Evolutionary conservation across 1,140 invertebrate species (phyloP).

Genomic region (Eubasilissa regina): DNA sequence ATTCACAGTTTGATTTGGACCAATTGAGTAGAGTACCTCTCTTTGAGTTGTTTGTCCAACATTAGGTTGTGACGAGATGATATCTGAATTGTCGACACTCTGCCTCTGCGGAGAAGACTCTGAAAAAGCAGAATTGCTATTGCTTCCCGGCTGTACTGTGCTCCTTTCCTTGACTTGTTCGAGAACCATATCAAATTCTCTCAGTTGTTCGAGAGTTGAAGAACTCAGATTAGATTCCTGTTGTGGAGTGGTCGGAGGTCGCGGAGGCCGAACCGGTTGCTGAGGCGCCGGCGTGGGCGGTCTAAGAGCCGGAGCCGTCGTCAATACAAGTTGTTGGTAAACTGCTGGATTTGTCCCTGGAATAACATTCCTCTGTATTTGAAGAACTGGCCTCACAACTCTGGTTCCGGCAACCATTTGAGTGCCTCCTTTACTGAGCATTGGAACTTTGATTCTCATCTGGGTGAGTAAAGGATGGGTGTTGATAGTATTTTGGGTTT

Average conservation of each 20-base stretch:
- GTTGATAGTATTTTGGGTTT: slow-evolving; percentile 46
- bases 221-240: slow-evolving; percentile 70
- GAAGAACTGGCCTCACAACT: slow-evolving; percentile 73
- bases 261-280: slow-evolving; percentile 64
- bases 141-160: slow-evolving; percentile 70
- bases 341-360: slow-evolving; percentile 70
- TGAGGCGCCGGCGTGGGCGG: slow-evolving; percentile 70
- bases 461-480: slow-evolving; percentile 70
- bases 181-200: slow-evolving; percentile 87
- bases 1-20: slow-evolving; percentile 67
- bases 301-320: slow-evolving; percentile 68
- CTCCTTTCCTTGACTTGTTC: slow-evolving; percentile 86
- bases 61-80: slow-evolving; percentile 52
- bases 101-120: slow-evolving; percentile 55
- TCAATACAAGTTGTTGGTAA: slow-evolving; percentile 70
- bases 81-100: slow-evolving; percentile 36
- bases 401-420: slow-evolving; percentile 70
- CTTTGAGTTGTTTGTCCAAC: slow-evolving; percentile 61
- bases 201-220: slow-evolving; percentile 82
- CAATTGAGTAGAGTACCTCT: slow-evolving; percentile 69
- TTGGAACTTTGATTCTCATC: slow-evolving; percentile 72
- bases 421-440: slow-evolving; percentile 68
- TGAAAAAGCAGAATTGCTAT: slow-evolving; percentile 59
- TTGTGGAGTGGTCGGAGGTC: slow-evolving; percentile 63
- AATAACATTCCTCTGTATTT: slow-evolving; percentile 75